phyloP scores from a whole-genome alignment of 2,113 vertebrate species.

The Phoenicopterus ruber region DNA sequence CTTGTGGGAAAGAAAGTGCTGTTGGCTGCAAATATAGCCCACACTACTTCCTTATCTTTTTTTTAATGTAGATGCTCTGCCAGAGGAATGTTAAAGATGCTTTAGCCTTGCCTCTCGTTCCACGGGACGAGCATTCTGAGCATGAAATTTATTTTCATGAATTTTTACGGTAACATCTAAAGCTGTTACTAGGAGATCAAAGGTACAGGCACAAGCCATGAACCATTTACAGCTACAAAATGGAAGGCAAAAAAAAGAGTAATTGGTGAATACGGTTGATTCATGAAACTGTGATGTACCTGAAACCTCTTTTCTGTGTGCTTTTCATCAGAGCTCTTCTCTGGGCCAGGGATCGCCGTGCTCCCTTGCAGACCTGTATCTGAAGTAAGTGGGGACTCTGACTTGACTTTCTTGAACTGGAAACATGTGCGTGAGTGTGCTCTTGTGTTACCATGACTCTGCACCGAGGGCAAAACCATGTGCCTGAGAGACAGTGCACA shows the following conservation, averaged over 20 bases:
- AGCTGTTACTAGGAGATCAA: not conserved
- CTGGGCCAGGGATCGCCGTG: fast-evolving
- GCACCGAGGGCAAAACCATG: not conserved
- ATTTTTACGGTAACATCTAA: not conserved
- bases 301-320: not conserved
- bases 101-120: not conserved
- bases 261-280: not conserved
- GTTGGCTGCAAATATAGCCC: not conserved
- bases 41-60: not conserved
- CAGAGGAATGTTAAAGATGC: not conserved
- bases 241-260: not conserved
- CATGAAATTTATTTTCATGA: not conserved
- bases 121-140: not conserved
- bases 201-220: not conserved
- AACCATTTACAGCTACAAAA: not conserved
- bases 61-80: not conserved
- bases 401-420: not conserved
- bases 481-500: not conserved
- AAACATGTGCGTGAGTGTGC: not conserved
- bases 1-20: not conserved
- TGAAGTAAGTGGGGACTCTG: not conserved
- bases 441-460: not conserved
- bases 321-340: not conserved
- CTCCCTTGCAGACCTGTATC: not conserved
- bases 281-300: not conserved